phyloP scores from a whole-genome alignment of 2,888 invertebrate species.

The Sesia bembeciformis region DNA sequence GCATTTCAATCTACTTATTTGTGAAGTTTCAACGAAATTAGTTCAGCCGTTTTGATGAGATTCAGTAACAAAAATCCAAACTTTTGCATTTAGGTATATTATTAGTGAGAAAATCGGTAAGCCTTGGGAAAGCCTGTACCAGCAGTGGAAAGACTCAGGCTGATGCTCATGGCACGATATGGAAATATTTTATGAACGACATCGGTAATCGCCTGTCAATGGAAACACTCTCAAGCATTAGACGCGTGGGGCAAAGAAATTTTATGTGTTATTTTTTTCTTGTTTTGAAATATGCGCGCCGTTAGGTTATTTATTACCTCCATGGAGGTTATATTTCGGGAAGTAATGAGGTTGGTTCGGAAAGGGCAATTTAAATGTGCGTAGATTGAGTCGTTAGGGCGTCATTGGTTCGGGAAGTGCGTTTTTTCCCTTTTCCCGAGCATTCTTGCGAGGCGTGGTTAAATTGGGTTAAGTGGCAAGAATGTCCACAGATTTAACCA shows the following conservation, averaged over 20 bases:
- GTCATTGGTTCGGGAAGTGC: constrained; percentile 33
- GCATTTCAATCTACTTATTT: too few relatives aligned
- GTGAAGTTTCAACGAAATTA: too few relatives aligned
- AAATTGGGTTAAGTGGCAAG: constrained; percentile 14
- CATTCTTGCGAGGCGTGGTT: constrained; percentile 19
- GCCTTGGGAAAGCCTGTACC: too few relatives aligned
- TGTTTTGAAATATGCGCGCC: constrained; percentile 74
- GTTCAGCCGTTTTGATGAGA: too few relatives aligned
- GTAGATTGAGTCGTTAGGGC: constrained; percentile 68
- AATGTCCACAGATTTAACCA: constrained; percentile 6
- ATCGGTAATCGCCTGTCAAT: constrained; percentile 13
- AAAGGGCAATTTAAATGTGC: constrained; percentile 72
- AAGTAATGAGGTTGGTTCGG: constrained; percentile 73
- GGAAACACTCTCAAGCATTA: constrained; percentile 52
- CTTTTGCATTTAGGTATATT: too few relatives aligned
- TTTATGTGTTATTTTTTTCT: constrained; percentile 70
- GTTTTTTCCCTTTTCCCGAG: constrained; percentile 26
- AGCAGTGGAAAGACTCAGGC: too few relatives aligned
- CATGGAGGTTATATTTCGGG: constrained; percentile 72
- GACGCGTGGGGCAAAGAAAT: constrained; percentile 66
- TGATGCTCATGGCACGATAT: too few relatives aligned
- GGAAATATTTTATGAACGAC: too few relatives aligned
- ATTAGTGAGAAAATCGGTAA: too few relatives aligned
- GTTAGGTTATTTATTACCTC: constrained; percentile 71
- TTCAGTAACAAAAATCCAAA: too few relatives aligned